phyloP scores from a whole-genome alignment of 2,797 vertebrate genomes.

The Lophotriccus pileatus region DNA sequence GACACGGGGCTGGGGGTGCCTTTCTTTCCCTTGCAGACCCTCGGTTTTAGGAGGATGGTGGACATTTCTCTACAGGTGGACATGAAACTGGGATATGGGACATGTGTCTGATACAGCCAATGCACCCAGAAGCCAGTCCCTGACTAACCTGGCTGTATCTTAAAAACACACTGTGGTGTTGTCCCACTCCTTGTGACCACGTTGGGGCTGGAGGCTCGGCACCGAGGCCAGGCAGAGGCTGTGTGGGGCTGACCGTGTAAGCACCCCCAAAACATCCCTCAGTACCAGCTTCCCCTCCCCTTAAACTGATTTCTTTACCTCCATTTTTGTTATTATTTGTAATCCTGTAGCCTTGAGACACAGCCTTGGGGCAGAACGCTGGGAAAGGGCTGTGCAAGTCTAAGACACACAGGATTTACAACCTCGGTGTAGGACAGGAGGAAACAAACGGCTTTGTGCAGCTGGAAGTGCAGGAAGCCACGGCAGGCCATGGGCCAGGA shows the following conservation, averaged over 20 bases:
- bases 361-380: background rate
- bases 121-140: background rate
- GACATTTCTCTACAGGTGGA: rapidly evolving
- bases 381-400: background rate
- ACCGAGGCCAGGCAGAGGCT: rapidly evolving
- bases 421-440: background rate
- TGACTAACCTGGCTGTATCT: background rate
- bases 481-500: rapidly evolving
- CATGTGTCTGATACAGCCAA: background rate
- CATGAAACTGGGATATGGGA: background rate
- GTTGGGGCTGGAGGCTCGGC: rapidly evolving
- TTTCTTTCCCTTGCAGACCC: background rate
- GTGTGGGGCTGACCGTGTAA: background rate
- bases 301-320: background rate
- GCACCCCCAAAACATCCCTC: background rate
- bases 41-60: background rate
- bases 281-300: background rate
- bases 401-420: background rate
- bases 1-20: background rate
- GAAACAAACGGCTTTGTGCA: rapidly evolving
- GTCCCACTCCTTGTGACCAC: rapidly evolving
- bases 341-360: background rate
- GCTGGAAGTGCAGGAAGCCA: background rate
- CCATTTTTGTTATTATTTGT: background rate
- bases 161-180: background rate